Evolutionary conservation across 2,888 invertebrate genomes (phyloP).

Genomic region (Cordilura impudica): DNA sequence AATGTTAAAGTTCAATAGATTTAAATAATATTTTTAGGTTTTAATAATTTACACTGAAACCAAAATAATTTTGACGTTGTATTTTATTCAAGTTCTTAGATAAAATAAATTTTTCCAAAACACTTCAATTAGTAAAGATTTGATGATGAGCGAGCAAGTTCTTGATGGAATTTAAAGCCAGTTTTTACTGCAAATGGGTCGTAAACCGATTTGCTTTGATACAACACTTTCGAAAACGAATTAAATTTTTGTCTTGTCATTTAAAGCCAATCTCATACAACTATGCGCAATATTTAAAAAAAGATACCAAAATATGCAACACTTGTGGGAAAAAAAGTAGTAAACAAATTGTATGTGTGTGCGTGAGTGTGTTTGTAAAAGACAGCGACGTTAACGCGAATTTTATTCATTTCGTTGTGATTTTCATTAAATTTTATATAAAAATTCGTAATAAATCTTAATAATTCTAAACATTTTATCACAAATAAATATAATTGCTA

Average conservation of each 20-base stretch:
- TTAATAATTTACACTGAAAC: too few species aligned
- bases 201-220: too few species aligned
- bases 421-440: constrained; percentile 40
- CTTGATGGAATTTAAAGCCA: too few species aligned
- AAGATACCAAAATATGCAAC: constrained; percentile 24
- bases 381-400: constrained; percentile 55
- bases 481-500: background rate
- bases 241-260: constrained; percentile 3
- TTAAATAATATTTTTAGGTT: too few species aligned
- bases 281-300: background rate
- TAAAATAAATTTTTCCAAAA: too few species aligned
- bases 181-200: too few species aligned
- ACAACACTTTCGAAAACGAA: background rate
- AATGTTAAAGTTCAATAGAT: too few species aligned
- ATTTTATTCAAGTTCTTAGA: too few species aligned
- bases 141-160: too few species aligned
- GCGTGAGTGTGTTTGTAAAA: constrained; percentile 52
- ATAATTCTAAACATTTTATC: constrained; percentile 1
- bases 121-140: too few species aligned
- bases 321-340: constrained; percentile 25
- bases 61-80: too few species aligned
- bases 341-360: constrained; percentile 42
- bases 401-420: constrained; percentile 58
- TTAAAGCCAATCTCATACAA: background rate
- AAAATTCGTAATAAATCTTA: constrained; percentile 32